Evolutionary conservation across 2,888 invertebrate genomes (phyloP).

Genomic region (Parnassius glacialis): DNA sequence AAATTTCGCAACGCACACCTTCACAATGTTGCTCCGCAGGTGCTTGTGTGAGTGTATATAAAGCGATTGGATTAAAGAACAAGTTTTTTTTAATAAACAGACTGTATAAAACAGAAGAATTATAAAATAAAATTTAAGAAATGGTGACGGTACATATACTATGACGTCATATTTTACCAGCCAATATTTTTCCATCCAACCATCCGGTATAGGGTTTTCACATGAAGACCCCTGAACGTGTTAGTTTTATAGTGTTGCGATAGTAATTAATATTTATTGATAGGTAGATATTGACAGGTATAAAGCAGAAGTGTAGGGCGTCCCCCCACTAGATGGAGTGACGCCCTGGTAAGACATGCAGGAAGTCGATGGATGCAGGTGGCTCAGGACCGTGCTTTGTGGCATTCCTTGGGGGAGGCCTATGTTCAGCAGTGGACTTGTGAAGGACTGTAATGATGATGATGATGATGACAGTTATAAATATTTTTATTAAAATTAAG

Average conservation of each 20-base stretch:
- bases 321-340: too few relatives aligned
- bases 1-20: slow-evolving; percentile 35
- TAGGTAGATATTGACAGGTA: too few relatives aligned
- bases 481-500: background rate
- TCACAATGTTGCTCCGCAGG: slow-evolving; percentile 1
- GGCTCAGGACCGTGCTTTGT: too few relatives aligned
- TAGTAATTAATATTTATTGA: background rate
- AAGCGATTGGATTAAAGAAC: slow-evolving; percentile 14
- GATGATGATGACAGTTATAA: background rate
- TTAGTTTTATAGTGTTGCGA: background rate
- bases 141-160: slow-evolving; percentile 3
- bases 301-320: too few relatives aligned
- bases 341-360: too few relatives aligned
- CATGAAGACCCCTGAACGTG: background rate
- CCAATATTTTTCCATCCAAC: too few relatives aligned
- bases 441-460: too few relatives aligned
- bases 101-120: background rate
- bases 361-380: too few relatives aligned
- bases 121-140: slow-evolving; percentile 5
- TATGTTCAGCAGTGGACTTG: too few relatives aligned
- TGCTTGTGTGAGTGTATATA: slow-evolving; percentile 12
- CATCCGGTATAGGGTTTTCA: slow-evolving; percentile 2
- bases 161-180: slow-evolving; percentile 11
- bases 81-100: slow-evolving; percentile 25
- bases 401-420: too few relatives aligned